phyloP scores from a whole-genome alignment of 2,113 vertebrate species.

The Tragelaphus scriptus region DNA sequence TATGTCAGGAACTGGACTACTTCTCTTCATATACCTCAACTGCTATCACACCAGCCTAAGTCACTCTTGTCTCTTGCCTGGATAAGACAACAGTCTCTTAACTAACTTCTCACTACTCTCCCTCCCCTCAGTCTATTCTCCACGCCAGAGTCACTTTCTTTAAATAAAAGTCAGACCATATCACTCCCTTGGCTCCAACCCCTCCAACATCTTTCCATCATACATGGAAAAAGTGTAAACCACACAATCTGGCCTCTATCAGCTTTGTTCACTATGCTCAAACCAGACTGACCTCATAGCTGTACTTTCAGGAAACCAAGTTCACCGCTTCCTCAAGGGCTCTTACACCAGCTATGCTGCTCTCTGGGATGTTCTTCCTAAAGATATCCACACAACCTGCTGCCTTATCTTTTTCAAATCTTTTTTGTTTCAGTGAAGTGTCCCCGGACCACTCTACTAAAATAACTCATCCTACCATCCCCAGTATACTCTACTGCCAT shows the following conservation, averaged over 20 bases:
- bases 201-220: not conserved
- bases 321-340: not conserved
- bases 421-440: slow-evolving; percentile 6
- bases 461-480: not conserved
- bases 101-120: not conserved
- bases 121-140: not conserved
- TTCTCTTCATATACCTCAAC: not conserved
- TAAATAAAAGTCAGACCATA: not conserved
- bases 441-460: not conserved
- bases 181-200: not conserved
- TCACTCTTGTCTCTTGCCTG: not conserved
- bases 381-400: not conserved
- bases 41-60: not conserved
- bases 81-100: not conserved
- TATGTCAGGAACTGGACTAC: not conserved
- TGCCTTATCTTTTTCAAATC: not conserved
- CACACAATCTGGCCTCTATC: not conserved
- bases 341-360: not conserved
- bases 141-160: not conserved
- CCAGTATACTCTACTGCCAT: not conserved
- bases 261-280: not conserved
- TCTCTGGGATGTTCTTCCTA: slow-evolving; percentile 22
- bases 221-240: not conserved
- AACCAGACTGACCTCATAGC: not conserved
- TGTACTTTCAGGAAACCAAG: slow-evolving; percentile 30